Conservation (phyloP, 2,113 vertebrate genomes). For the Salvelinus fontinalis region DNA sequence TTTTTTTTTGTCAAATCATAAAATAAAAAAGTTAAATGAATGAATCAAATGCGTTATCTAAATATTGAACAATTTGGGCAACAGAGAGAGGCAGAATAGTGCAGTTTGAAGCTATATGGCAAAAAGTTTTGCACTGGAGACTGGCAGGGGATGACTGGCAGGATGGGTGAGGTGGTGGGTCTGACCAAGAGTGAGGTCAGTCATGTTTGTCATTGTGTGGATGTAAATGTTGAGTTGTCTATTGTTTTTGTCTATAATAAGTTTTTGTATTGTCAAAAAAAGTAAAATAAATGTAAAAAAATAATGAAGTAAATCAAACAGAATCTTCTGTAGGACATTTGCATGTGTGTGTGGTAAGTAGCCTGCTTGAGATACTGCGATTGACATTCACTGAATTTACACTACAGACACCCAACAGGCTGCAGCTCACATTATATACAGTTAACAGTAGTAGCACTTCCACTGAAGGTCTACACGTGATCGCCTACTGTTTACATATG, state of each 20-base stretch:
- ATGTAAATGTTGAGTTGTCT: too few species aligned
- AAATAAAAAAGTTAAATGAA: slow-evolving; percentile 70
- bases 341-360: slow-evolving; percentile 41
- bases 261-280: too few species aligned
- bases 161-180: too few species aligned
- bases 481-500: neutral
- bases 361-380: slow-evolving; percentile 75
- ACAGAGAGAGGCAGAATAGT: too few species aligned
- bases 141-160: slow-evolving; percentile 24
- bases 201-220: too few species aligned
- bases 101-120: too few species aligned
- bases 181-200: too few species aligned
- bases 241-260: slow-evolving; percentile 23
- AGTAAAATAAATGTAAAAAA: too few species aligned
- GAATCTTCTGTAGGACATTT: slow-evolving; percentile 50
- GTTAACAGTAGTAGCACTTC: slow-evolving; percentile 37
- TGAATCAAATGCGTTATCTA: slow-evolving; percentile 32
- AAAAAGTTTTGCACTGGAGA: too few species aligned
- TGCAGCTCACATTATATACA: slow-evolving; percentile 49
- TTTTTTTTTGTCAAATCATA: slow-evolving; percentile 21
- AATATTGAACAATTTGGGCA: too few species aligned
- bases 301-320: slow-evolving; percentile 14
- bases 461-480: slow-evolving; percentile 10
- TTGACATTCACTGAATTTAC: slow-evolving; percentile 69
- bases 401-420: slow-evolving; percentile 36